Conservation (phyloP, 2,797 vertebrate species). For the Megaceryle alcyon region DNA sequence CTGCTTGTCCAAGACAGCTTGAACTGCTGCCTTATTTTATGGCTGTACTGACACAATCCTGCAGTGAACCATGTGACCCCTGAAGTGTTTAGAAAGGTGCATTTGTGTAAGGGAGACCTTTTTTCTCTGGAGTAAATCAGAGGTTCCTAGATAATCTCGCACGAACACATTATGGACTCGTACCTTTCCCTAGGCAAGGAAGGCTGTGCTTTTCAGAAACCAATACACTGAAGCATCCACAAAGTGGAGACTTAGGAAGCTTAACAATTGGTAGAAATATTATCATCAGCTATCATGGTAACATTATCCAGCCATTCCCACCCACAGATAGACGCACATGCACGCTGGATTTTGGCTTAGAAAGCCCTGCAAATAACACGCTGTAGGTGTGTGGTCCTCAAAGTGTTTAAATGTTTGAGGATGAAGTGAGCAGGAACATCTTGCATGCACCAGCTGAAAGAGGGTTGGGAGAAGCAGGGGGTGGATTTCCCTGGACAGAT, state of each 20-base stretch:
- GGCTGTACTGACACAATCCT: constrained; percentile 68
- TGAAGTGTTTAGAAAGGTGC: constrained; percentile 69
- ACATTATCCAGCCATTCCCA: constrained; percentile 69
- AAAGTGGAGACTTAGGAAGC: constrained; percentile 74
- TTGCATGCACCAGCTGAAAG: constrained; percentile 58
- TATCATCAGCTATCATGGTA: constrained; percentile 62
- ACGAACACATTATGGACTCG: neutral
- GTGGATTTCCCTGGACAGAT: constrained; percentile 65
- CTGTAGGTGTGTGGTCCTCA: constrained; percentile 57
- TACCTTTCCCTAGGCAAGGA: constrained; percentile 34
- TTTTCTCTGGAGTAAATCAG: constrained; percentile 24
- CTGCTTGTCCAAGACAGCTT: neutral
- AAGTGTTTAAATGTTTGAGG: constrained; percentile 57
- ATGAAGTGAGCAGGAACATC: constrained; percentile 51
- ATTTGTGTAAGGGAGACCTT: constrained; percentile 44
- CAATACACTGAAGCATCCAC: neutral
- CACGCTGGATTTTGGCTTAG: constrained; percentile 5
- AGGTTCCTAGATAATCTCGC: constrained; percentile 61
- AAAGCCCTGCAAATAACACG: constrained; percentile 13
- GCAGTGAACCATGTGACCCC: constrained; percentile 65
- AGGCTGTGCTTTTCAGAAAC: constrained; percentile 12
- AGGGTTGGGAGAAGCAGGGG: constrained; percentile 25
- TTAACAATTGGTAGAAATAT: constrained; percentile 73
- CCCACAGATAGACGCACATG: constrained; percentile 35
- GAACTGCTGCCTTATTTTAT: constrained; percentile 55